Conservation (phyloP, 2,888 invertebrate genomes). For the Ecdyonurus torrentis region DNA sequence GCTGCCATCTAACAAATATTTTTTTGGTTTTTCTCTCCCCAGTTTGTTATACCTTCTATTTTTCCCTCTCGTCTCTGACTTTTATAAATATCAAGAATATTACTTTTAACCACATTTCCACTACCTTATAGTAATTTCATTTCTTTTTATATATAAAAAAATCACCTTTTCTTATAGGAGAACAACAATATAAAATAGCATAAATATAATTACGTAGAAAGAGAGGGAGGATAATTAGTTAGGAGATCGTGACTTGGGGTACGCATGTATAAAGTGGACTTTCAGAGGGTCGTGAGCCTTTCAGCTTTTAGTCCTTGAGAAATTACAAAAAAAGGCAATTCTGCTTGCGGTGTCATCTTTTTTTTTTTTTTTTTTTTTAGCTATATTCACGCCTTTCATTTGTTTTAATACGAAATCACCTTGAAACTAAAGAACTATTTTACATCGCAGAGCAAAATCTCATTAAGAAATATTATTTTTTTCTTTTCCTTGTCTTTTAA, state of each 20-base stretch:
- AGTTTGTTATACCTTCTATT: no score
- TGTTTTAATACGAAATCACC: no score
- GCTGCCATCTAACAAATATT: neutral
- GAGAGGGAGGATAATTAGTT: neutral
- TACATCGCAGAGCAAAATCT: no score
- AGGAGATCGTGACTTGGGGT: neutral
- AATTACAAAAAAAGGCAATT: neutral
- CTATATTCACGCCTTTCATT: neutral
- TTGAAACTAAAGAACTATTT: no score
- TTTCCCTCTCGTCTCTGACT: no score
- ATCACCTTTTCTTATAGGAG: neutral
- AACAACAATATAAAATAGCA: neutral
- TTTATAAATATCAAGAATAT: neutral
- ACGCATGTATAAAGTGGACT: no score
- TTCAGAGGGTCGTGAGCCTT: neutral
- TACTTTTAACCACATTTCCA: neutral
- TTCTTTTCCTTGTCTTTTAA: no score
- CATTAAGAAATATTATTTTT: no score
- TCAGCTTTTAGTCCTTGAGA: neutral
- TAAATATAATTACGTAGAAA: neutral
- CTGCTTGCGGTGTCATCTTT: neutral
- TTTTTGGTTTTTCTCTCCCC: no score
- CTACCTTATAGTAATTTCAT: neutral
- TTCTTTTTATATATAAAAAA: neutral
- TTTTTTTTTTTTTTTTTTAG: no score